These are phyloP conservation scores for Chloropsis hardwickii DNA, from an alignment of 2,113 vertebrate species.

Conservation along the genomic window DNA sequence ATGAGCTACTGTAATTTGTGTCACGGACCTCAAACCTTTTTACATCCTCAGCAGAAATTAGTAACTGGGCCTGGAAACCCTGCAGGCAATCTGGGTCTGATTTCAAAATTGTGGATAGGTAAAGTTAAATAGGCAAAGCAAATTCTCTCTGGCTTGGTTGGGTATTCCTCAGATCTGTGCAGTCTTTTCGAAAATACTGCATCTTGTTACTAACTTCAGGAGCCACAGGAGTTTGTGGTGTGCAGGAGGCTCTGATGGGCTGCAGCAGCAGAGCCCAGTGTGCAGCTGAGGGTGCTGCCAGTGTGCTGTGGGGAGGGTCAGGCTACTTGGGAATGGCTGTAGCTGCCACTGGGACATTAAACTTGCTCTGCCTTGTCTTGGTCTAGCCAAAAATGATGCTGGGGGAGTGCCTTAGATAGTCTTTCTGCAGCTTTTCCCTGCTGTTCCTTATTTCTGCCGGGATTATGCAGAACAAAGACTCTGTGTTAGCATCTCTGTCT, in stretches of 20 bases:
- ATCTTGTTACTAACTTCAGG: background rate
- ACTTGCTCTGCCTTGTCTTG: background rate
- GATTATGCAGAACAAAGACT: background rate
- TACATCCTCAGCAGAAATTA: background rate
- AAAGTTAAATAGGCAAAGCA: background rate
- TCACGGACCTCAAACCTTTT: background rate
- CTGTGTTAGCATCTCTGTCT: background rate
- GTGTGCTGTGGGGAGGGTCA: too few species aligned
- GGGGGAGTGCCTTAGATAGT: background rate
- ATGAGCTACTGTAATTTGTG: background rate
- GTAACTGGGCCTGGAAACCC: background rate
- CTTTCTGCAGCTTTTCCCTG: background rate
- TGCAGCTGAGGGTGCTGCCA: background rate
- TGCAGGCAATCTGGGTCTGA: background rate
- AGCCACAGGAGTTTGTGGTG: background rate
- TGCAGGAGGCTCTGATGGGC: background rate
- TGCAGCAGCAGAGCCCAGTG: background rate
- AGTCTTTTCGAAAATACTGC: background rate
- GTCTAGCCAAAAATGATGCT: background rate
- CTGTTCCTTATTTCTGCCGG: background rate
- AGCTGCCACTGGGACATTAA: rapidly evolving
- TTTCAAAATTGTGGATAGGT: background rate
- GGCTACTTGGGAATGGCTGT: background rate
- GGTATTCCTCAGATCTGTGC: background rate
- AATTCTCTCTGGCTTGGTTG: background rate